phyloP scores from a whole-genome alignment of 2,888 invertebrate species.

The Drosophila ochracea region DNA sequence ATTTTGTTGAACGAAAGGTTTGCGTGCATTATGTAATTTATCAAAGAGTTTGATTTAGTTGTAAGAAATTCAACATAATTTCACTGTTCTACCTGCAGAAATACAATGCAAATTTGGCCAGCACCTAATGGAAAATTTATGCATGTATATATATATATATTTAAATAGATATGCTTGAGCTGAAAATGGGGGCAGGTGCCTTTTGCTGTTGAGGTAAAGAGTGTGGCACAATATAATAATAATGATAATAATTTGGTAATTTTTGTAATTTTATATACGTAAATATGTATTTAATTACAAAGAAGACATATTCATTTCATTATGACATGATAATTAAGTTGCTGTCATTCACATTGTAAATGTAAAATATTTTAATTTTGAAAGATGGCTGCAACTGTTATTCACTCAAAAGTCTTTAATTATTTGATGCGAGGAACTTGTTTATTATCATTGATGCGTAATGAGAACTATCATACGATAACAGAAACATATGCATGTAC shows the following conservation, averaged over 20 bases:
- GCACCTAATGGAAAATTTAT: constrained; percentile 2
- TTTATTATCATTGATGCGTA: neutral
- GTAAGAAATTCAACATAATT: constrained; percentile 72
- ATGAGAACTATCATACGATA: neutral
- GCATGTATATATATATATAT: neutral
- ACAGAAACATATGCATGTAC: neutral
- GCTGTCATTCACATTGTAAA: neutral
- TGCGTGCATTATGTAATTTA: constrained; percentile 74
- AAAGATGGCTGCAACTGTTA: neutral
- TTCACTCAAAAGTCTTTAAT: neutral
- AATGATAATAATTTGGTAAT: neutral
- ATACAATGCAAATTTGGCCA: constrained; percentile 11
- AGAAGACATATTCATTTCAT: neutral
- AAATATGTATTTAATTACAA: neutral
- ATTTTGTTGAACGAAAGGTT: constrained; percentile 68
- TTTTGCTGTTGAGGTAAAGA: no score
- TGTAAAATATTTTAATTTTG: no score
- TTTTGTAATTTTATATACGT: neutral
- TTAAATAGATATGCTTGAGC: neutral
- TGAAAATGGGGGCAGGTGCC: neutral
- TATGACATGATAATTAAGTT: neutral
- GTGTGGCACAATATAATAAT: no score
- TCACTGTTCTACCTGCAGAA: constrained; percentile 16
- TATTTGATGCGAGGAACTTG: neutral
- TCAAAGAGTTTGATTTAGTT: constrained; percentile 78